Evolutionary conservation across 2,888 invertebrate species (phyloP), one percentile per base, ranked within the genome.

Genomic region (Therioaphis trifolii): DNA sequence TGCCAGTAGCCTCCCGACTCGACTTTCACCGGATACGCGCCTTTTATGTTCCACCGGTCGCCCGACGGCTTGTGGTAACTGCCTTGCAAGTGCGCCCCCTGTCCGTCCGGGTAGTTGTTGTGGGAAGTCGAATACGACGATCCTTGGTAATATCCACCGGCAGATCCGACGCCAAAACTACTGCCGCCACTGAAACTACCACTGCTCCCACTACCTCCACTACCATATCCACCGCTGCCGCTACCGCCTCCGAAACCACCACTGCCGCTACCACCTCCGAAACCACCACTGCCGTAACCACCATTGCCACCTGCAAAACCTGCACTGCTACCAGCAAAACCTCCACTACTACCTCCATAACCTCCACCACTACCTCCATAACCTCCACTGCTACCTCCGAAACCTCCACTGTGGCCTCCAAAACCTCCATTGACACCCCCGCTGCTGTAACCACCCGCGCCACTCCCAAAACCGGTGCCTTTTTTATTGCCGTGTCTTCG

Each of bases 1-100:
- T 85, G 84, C 85, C 85, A 85, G 46, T 84, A 85, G 43, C 84
- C 84, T 43, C 84, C 84, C 9, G 78, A 69, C 7, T 77, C 78
- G 4, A 68, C n/a, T 71, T 84, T 84, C 11, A 84, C 85, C 24
- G 85, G 85, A 49, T 85, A 74, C 40, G 75, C 61, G 24, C 85
- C 85, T n/a, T 84, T 84, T n/a, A 52, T 52, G 61, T 14, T 35
- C 82, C 82, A 82, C 4, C 84, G 75, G 66, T 85, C 63, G 35
- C 24, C 63, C 11, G 63, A 40, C 5, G 72, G 71, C 3, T 5
- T 68, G 12, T 68, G 55, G 14, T 82, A 40, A 52, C 24, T 63
- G 7, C 63, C 63, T 4, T 66, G 82, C 27, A 7, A 5, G 12
- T 71, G 49, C 21, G 21, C 24, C 18, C 61, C 61, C 5, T 82